Evolutionary conservation across 2,888 invertebrate genomes (phyloP).

Genomic region (Mimas tiliae): DNA sequence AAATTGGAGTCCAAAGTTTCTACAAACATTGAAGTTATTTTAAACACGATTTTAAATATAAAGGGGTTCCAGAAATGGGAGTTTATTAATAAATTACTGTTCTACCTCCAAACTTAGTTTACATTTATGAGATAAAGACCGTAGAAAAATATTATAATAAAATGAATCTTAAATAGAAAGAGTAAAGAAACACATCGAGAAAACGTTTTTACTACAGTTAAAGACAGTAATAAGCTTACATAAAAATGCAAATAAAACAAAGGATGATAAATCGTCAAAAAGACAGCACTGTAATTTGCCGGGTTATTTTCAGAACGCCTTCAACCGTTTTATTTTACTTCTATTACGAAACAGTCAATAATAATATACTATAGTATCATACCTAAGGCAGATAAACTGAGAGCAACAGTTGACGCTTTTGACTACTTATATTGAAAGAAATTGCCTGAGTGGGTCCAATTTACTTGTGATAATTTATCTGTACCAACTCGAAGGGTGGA

Average conservation of each 20-base stretch:
- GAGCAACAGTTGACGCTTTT: slow-evolving; percentile 41
- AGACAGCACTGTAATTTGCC: not conserved
- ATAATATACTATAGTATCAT: too few relatives aligned
- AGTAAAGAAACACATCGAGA: not conserved
- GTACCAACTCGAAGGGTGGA: slow-evolving; percentile 44
- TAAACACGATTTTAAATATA: too few relatives aligned
- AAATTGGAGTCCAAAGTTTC: too few relatives aligned
- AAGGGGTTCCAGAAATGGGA: too few relatives aligned
- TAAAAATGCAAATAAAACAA: not conserved
- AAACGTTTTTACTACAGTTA: too few relatives aligned
- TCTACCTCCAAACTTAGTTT: too few relatives aligned
- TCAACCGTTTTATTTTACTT: not conserved
- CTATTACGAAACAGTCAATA: not conserved
- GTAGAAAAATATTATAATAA: too few relatives aligned
- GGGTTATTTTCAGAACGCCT: not conserved
- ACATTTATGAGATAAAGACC: too few relatives aligned
- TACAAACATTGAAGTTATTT: too few relatives aligned
- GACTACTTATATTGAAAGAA: slow-evolving; percentile 44
- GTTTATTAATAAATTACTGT: too few relatives aligned
- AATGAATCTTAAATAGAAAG: too few relatives aligned
- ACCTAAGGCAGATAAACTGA: slow-evolving; percentile 8
- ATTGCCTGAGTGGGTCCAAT: slow-evolving; percentile 47
- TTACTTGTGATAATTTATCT: slow-evolving; percentile 54
- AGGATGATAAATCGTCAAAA: not conserved
- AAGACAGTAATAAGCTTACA: too few relatives aligned